These are phyloP conservation scores for Apolygus lucorum DNA, from an alignment of 1,140 invertebrate genomes.

Conservation along the genomic window DNA sequence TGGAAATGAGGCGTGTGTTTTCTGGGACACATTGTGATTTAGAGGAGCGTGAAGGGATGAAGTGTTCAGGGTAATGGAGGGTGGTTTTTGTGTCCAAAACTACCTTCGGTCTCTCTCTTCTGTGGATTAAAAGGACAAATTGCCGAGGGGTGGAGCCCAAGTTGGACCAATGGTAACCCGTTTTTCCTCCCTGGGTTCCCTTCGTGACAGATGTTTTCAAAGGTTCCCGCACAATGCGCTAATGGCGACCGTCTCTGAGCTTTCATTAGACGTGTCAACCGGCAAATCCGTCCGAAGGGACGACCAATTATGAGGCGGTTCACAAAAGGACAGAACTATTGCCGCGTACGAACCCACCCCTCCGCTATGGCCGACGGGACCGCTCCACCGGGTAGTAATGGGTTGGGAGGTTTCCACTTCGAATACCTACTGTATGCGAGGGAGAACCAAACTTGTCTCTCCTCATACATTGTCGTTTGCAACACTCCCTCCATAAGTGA, in stretches of 20 bases:
- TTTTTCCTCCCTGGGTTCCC: neutral
- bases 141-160: conserved; percentile 5
- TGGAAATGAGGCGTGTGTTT: conserved; percentile 16
- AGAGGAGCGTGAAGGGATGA: conserved; percentile 12
- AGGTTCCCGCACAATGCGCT: conserved; percentile 2
- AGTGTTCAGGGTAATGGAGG: conserved; percentile 5
- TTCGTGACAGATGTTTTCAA: conserved; percentile 1
- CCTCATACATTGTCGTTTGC: no score
- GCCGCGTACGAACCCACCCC: neutral
- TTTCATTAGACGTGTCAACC: conserved; percentile 10
- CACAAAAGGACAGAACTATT: conserved; percentile 6
- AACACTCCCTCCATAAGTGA: no score
- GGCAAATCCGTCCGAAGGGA: conserved; percentile 6
- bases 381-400: no score
- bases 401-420: no score
- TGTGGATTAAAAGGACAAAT: conserved; percentile 14
- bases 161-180: conserved; percentile 6
- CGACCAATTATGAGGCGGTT: neutral
- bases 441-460: no score
- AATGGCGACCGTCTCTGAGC: conserved; percentile 7
- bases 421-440: no score
- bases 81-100: conserved; percentile 9
- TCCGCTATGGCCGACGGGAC: no score
- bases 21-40: conserved; percentile 10
- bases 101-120: neutral